A percentile compares a stretch with the other conserved stretches of the same genome.
Evolutionary conservation across 2,797 vertebrate genomes (phyloP).

Genomic region (Sebastiscus albofasciatus): DNA sequence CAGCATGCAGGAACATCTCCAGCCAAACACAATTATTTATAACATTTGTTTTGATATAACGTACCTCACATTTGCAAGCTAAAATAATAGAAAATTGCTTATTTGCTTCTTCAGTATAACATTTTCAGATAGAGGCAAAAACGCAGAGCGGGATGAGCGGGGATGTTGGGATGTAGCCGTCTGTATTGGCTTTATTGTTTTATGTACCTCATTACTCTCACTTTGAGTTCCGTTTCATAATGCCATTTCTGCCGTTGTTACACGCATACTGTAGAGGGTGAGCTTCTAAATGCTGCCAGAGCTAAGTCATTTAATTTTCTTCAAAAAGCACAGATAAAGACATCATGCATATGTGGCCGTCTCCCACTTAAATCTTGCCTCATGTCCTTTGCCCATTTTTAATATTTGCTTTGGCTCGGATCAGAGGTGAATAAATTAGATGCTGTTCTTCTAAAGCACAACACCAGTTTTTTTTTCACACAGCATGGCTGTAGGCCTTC

Average conservation of each 20-base stretch:
- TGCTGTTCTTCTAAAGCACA: constrained; percentile 3
- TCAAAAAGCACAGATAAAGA: constrained; percentile 15
- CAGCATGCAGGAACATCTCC: constrained; percentile 29
- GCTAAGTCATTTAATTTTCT: constrained; percentile 18
- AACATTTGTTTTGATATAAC: constrained; percentile 63
- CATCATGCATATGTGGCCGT: constrained; percentile 5
- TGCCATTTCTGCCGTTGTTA: constrained; percentile 8
- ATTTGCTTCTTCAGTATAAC: constrained; percentile 22
- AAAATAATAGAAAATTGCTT: constrained; percentile 41
- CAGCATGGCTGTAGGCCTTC: background rate
- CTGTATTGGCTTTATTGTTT: constrained; percentile 34
- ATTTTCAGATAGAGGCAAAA: constrained; percentile 10
- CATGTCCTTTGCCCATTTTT: constrained; percentile 1
- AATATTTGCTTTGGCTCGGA: constrained; percentile 1
- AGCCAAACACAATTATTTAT: constrained; percentile 59
- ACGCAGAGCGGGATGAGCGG: constrained; percentile 6
- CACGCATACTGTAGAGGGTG: background rate
- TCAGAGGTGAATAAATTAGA: constrained; percentile 5
- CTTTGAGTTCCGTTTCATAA: constrained; percentile 34
- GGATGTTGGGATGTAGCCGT: constrained; percentile 8
- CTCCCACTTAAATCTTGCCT: background rate
- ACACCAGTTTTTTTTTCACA: constrained; percentile 4
- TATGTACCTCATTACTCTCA: constrained; percentile 52
- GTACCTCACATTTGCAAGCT: constrained; percentile 51
- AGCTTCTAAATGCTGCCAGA: constrained; percentile 16